A percentile compares a stretch with the other conserved stretches of the same genome.
Conservation (phyloP, 2,797 vertebrate genomes). For the Hybognathus amarus region DNA sequence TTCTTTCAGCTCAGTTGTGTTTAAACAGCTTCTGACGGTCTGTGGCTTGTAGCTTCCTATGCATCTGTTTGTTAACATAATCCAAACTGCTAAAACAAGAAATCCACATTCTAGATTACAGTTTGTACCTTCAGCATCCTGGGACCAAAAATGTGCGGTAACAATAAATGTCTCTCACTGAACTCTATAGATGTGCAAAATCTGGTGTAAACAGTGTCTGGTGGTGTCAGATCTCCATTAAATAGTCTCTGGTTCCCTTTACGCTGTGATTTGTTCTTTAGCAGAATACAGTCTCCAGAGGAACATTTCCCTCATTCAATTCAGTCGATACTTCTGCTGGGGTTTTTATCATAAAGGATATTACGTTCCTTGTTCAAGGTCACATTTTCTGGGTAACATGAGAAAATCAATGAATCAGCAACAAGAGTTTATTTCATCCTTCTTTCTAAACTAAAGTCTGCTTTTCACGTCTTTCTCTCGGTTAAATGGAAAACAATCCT, state of each 20-base stretch:
- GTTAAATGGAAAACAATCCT: background rate
- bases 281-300: slow-evolving; percentile 7
- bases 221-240: background rate
- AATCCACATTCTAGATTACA: background rate
- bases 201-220: background rate
- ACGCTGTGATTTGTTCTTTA: slow-evolving; percentile 3
- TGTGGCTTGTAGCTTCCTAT: background rate
- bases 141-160: background rate
- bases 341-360: slow-evolving; percentile 8
- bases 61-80: background rate
- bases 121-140: background rate
- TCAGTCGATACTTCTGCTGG: background rate
- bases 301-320: slow-evolving; percentile 28
- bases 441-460: background rate
- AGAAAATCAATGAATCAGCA: slow-evolving; percentile 21
- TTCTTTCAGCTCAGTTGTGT: background rate
- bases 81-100: background rate
- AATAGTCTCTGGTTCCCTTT: background rate
- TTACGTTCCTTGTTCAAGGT: slow-evolving; percentile 40
- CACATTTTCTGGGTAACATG: slow-evolving; percentile 24
- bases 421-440: background rate
- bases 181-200: background rate
- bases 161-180: background rate
- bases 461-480: background rate
- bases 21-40: background rate